phyloP scores from a whole-genome alignment of 2,797 vertebrate species.

The Pipistrellus pipistrellus region DNA sequence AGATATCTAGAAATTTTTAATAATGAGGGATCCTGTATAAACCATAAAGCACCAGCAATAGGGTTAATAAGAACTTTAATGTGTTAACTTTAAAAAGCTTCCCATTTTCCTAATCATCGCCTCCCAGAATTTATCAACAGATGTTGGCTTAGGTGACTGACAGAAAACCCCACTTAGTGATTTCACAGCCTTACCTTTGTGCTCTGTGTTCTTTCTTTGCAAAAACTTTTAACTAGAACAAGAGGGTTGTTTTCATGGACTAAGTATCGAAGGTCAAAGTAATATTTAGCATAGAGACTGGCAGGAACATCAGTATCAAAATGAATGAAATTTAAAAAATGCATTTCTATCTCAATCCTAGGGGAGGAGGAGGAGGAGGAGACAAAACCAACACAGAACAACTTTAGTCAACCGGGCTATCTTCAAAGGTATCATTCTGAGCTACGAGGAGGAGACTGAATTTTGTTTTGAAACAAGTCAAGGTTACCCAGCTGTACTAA shows the following conservation, averaged over 20 bases:
- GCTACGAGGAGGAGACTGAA: neutral
- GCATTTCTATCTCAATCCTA: neutral
- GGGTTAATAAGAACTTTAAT: conserved; percentile 77
- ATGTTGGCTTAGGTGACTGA: conserved; percentile 61
- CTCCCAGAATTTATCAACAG: conserved; percentile 78
- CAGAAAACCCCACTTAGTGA: conserved; percentile 15
- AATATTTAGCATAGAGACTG: conserved; percentile 85
- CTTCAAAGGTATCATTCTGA: neutral
- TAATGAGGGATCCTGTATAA: neutral
- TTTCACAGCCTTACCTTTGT: conserved; percentile 88
- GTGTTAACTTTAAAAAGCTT: conserved; percentile 79
- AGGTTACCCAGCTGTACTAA: neutral
- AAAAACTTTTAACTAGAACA: conserved; percentile 91
- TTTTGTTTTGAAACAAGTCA: neutral
- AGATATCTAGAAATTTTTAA: neutral
- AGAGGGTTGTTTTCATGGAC: conserved; percentile 92
- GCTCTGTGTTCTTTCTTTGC: conserved; percentile 91
- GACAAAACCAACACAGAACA: neutral
- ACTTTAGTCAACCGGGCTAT: neutral
- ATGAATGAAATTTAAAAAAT: conserved; percentile 77
- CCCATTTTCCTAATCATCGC: conserved; percentile 74
- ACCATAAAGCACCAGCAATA: conserved; percentile 35
- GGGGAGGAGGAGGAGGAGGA: neutral
- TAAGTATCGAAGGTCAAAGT: conserved; percentile 91
- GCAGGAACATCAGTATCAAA: conserved; percentile 92